Conservation (phyloP, 2,113 vertebrate genomes). For the Lucifuga dentata region DNA sequence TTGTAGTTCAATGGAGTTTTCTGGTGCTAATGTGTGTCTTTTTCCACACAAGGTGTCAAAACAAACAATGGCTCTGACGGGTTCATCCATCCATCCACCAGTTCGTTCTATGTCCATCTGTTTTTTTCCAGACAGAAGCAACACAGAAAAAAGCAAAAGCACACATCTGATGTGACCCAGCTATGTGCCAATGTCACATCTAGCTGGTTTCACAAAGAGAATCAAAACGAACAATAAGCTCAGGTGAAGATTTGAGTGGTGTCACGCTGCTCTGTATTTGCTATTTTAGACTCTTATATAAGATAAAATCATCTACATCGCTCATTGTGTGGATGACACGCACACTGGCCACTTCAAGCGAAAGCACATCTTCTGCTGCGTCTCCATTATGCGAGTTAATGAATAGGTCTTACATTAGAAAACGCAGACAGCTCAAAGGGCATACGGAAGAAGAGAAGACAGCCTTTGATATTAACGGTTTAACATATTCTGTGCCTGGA, state of each 20-base stretch:
- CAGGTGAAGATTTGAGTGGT: slow-evolving; percentile 8
- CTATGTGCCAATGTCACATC: too few species aligned
- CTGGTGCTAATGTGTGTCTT: background rate
- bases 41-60: too few species aligned
- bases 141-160: too few species aligned
- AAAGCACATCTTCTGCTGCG: slow-evolving; percentile 15
- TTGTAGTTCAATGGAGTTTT: too few species aligned
- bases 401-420: slow-evolving; percentile 22
- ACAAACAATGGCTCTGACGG: background rate
- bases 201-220: background rate
- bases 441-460: slow-evolving; percentile 11
- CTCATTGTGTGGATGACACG: slow-evolving; percentile 32
- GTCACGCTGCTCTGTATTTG: background rate
- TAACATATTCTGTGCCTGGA: slow-evolving; percentile 49
- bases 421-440: slow-evolving; percentile 30
- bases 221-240: background rate
- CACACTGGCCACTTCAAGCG: slow-evolving; percentile 23
- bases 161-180: too few species aligned
- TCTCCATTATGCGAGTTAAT: slow-evolving; percentile 22
- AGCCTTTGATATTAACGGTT: slow-evolving; percentile 56
- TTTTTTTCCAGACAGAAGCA: background rate
- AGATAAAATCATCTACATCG: slow-evolving; percentile 28
- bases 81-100: background rate
- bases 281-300: slow-evolving; percentile 35
- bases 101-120: background rate